Base-by-base conservation (phyloP, 2,797 vertebrate genomes). In the Rhodeus uyekii region DNA sequence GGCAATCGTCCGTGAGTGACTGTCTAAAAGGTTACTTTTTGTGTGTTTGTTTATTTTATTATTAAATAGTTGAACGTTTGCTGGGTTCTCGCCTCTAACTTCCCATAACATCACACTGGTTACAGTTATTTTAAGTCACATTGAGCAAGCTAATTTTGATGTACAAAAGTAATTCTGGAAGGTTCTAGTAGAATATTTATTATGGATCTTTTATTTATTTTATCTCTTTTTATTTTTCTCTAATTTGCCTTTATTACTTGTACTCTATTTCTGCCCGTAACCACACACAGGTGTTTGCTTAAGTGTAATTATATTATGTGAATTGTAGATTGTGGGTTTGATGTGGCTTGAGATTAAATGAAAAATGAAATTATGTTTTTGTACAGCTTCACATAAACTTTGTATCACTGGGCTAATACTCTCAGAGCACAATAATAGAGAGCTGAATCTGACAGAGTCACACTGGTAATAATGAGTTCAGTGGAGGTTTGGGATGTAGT, bases 351-450 rank as follows among this genome's bases (percentile, higher is more conserved):
- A 29, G 24, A 19, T 69, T 16, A 46, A 69, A 46, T 10, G 42
- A 19, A 46, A 12, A n/a, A n/a, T 6, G 0, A 10, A n/a, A n/a
- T n/a, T n/a, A n/a, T n/a, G 76, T 80, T 81, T 84, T 71, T 76
- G 78, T 64, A 65, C 53, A 64, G 73, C 24, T 14, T 81, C 53
- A 55, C 36, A 32, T 29, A 42, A 7, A 29, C 34, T 44, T 78
- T 81, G 38, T 73, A 58, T 76, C 64, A 81, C 50, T 73, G 75
- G 64, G 76, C 42, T 58, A n/a, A n/a, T n/a, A n/a, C n/a, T n/a
- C n/a, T 0, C 5, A 50, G 18, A 34, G 68, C 48, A 36, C 44
- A 72, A 0, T 72, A 72, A 72, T 72, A 53, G 1, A 75, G 10
- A 32, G 82, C 63, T 71, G 72, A 76, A 64, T 84, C 83, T 80